Percentiles rank a stretch among this genome's conserved stretches.
These are phyloP conservation scores for Tachina grossa DNA, from an alignment of 2,888 invertebrate genomes.

Conservation along the genomic window DNA sequence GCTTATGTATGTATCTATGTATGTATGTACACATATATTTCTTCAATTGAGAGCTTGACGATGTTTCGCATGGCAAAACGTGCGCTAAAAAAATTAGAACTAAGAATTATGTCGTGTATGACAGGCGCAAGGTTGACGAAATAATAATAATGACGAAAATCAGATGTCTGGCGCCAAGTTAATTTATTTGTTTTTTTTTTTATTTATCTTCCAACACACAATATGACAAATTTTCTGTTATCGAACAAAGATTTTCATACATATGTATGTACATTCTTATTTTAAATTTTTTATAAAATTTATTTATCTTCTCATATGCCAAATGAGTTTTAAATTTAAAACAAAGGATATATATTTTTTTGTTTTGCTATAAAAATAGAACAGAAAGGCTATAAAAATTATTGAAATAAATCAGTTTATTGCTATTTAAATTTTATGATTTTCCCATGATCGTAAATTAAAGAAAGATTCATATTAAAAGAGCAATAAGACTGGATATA, in stretches of 20 bases:
- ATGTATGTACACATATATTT: no score
- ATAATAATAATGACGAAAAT: conserved; percentile 27
- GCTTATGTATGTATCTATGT: no score
- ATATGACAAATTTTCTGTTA: conserved; percentile 47
- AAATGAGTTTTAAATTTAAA: conserved; percentile 24
- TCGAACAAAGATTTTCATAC: conserved; percentile 40
- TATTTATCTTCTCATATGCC: conserved; percentile 23
- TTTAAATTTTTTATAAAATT: conserved; percentile 28
- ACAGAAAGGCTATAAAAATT: conserved; percentile 10
- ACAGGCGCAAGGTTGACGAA: neutral
- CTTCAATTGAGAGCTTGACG: neutral
- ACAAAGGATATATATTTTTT: conserved; percentile 50
- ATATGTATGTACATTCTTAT: conserved; percentile 30
- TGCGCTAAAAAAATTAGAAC: conserved; percentile 23
- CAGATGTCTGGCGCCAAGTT: conserved; percentile 61
- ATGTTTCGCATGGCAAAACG: conserved; percentile 4
- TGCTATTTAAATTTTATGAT: conserved; percentile 35
- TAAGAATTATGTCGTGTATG: neutral
- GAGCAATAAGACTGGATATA: conserved; percentile 6
- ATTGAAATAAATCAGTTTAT: conserved; percentile 57
- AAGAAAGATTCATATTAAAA: neutral
- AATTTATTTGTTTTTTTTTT: conserved; percentile 36
- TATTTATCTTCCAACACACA: conserved; percentile 8
- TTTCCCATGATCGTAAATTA: conserved; percentile 48
- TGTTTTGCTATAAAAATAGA: neutral